A percentile compares a stretch with the other conserved stretches of the same genome.
phyloP scores from a whole-genome alignment of 2,113 vertebrate genomes.

The Bufo bufo region DNA sequence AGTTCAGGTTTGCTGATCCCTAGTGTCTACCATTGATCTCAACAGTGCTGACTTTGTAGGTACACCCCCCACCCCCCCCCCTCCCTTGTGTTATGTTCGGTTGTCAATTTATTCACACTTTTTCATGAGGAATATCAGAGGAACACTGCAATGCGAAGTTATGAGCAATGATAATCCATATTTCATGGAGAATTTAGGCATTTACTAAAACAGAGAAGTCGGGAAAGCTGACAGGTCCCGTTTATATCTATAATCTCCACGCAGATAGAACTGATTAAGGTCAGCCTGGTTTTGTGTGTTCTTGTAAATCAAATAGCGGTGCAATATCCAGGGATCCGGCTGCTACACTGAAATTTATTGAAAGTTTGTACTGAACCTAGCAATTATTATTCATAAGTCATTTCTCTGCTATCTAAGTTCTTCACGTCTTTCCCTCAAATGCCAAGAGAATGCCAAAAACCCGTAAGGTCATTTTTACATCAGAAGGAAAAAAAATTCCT shows the following conservation, averaged over 20 bases:
- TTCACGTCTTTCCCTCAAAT: constrained; percentile 63
- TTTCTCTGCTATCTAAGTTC: constrained; percentile 55
- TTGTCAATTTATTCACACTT: too few relatives aligned
- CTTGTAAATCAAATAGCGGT: constrained; percentile 60
- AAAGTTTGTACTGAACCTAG: constrained; percentile 51
- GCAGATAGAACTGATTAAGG: constrained; percentile 26
- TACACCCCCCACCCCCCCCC: too few relatives aligned
- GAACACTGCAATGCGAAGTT: too few relatives aligned
- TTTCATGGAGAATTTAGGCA: too few relatives aligned
- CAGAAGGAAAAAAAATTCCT: constrained; percentile 18
- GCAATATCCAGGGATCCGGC: constrained; percentile 44
- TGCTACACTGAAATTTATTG: constrained; percentile 60
- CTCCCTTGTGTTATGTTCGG: too few relatives aligned
- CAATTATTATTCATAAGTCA: constrained; percentile 61
- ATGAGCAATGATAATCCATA: too few relatives aligned
- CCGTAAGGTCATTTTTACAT: constrained; percentile 61
- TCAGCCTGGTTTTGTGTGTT: constrained; percentile 34
- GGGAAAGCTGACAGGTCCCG: too few relatives aligned
- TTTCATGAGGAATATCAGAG: too few relatives aligned
- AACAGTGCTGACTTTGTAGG: too few relatives aligned
- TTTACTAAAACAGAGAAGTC: too few relatives aligned
- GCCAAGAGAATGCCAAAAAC: constrained; percentile 60
- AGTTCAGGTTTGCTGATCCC: too few relatives aligned
- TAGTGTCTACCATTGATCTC: too few relatives aligned
- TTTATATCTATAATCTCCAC: not conserved